Percentiles rank a stretch among this genome's conserved stretches.
Evolutionary conservation across 2,888 invertebrate genomes (phyloP).

Genomic region (Drosophila kanekoi): DNA sequence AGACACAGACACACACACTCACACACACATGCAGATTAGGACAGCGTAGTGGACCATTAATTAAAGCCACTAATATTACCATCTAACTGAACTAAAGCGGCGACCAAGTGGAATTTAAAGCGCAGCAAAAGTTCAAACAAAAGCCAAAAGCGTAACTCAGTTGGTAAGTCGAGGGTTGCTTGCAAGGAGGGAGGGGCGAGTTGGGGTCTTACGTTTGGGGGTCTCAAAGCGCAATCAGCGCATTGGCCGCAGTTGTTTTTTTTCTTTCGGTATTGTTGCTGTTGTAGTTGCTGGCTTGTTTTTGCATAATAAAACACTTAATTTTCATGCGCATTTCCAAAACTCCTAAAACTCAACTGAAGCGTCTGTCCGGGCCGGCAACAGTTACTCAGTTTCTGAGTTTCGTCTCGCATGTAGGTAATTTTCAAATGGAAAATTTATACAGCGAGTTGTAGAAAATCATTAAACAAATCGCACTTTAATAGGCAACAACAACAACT

Average conservation of each 20-base stretch:
- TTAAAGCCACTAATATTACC: slow-evolving; percentile 74
- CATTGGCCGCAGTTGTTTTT: slow-evolving; percentile 37
- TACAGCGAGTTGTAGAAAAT: slow-evolving; percentile 79
- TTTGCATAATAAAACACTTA: slow-evolving; percentile 84
- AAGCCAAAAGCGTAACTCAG: slow-evolving; percentile 63
- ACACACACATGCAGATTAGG: slow-evolving; percentile 12
- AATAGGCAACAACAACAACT: slow-evolving; percentile 67
- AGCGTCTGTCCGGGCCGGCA: slow-evolving; percentile 38
- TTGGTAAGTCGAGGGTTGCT: slow-evolving; percentile 12
- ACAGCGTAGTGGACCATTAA: slow-evolving; percentile 58
- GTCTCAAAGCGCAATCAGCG: slow-evolving; percentile 55
- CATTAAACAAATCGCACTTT: slow-evolving; percentile 84
- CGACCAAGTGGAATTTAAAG: slow-evolving; percentile 49
- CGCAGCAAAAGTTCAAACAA: slow-evolving; percentile 69
- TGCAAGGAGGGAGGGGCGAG: neutral
- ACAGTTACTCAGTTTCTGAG: slow-evolving; percentile 34
- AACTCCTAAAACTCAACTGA: slow-evolving; percentile 65
- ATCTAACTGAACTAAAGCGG: slow-evolving; percentile 46
- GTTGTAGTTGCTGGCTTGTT: slow-evolving; percentile 56
- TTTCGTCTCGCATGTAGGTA: slow-evolving; percentile 67
- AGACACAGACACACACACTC: slow-evolving; percentile 13
- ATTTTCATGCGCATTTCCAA: slow-evolving; percentile 80
- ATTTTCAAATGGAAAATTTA: slow-evolving; percentile 81
- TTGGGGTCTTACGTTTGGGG: slow-evolving; percentile 33
- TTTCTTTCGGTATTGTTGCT: slow-evolving; percentile 10